Percentiles rank a stretch among this genome's conserved stretches.
These are phyloP conservation scores for Hemibagrus wyckioides DNA, from an alignment of 2,113 vertebrate genomes.

Conservation along the genomic window DNA sequence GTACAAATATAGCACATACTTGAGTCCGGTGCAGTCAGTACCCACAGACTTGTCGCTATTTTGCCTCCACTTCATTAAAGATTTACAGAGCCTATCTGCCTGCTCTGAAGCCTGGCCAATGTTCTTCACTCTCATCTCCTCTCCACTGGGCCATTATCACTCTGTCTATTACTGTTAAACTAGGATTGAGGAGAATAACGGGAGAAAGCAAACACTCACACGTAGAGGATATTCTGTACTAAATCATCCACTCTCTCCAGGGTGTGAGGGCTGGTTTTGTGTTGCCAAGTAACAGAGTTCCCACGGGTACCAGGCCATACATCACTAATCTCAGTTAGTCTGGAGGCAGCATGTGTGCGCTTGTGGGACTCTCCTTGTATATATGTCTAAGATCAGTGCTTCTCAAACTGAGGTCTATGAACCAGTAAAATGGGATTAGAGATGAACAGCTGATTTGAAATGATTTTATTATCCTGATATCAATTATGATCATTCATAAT, in stretches of 20 bases:
- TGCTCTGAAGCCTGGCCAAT: constrained; percentile 18
- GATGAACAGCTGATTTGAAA: constrained; percentile 3
- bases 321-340: constrained; percentile 61
- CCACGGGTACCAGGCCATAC: constrained; percentile 59
- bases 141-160: constrained; percentile 1
- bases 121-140: neutral
- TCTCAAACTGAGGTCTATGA: constrained; percentile 6
- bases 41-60: neutral
- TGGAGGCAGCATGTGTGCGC: neutral
- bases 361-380: constrained; percentile 22
- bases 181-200: constrained; percentile 22
- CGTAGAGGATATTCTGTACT: constrained; percentile 12
- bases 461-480: neutral
- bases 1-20: neutral
- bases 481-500: neutral
- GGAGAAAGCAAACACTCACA: constrained; percentile 14
- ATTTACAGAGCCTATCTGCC: constrained; percentile 32
- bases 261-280: constrained; percentile 64
- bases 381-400: neutral
- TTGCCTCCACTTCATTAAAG: constrained; percentile 19
- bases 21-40: neutral
- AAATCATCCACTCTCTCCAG: constrained; percentile 64
- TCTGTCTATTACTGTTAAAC: constrained; percentile 26
- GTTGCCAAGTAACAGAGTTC: constrained; percentile 76
- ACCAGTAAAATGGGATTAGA: neutral